Evolutionary conservation across 2,113 vertebrate species (phyloP).

Genomic region (Tupaia tana): DNA sequence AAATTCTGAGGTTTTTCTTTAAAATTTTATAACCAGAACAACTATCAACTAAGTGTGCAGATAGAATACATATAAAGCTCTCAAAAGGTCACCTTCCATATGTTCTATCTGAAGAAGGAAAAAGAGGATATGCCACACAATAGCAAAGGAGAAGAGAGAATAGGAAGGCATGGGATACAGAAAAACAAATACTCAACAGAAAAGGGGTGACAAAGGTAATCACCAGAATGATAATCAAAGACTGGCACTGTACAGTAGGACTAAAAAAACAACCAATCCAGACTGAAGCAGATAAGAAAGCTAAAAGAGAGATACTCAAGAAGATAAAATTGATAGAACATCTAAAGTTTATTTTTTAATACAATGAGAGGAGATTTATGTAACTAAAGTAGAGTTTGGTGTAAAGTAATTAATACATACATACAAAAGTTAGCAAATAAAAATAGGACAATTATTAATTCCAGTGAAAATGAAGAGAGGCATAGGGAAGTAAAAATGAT

Average conservation of each 20-base stretch:
- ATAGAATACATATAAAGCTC: background rate
- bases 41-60: background rate
- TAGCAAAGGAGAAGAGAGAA: background rate
- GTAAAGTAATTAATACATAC: constrained; percentile 1
- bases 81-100: background rate
- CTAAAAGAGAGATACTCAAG: background rate
- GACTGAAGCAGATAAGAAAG: background rate
- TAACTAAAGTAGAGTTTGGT: background rate
- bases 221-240: background rate
- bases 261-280: background rate
- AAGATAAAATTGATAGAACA: background rate
- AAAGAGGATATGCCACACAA: background rate
- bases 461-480: background rate
- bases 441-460: background rate
- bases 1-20: background rate
- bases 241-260: too few species aligned
- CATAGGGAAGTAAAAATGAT: background rate
- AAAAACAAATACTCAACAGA: background rate
- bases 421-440: background rate
- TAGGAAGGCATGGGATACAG: background rate
- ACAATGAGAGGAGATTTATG: background rate
- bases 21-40: background rate
- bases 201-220: accelerated
- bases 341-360: background rate
- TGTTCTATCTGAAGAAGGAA: background rate